phyloP scores from a whole-genome alignment of 2,797 vertebrate species.

The Bufotes viridis region DNA sequence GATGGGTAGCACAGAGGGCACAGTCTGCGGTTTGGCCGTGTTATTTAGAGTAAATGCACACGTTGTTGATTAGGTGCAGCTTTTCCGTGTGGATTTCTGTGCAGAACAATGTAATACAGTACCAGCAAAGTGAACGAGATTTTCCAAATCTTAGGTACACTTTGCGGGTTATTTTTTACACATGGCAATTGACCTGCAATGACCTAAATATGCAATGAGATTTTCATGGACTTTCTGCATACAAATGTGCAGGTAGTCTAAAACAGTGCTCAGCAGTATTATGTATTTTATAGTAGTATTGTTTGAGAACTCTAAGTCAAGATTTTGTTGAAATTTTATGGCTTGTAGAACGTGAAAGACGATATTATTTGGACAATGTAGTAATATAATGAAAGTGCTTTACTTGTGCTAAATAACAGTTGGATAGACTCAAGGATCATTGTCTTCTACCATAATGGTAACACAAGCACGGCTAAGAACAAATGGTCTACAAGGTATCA shows the following conservation, averaged over 20 bases:
- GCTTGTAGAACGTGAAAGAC: background rate
- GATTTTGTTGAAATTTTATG: background rate
- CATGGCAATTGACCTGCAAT: too few relatives aligned
- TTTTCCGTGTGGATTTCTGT: too few relatives aligned
- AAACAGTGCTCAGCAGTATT: background rate
- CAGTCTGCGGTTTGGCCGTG: background rate
- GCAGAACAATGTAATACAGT: too few relatives aligned
- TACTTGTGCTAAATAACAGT: background rate
- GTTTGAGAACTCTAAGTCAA: background rate
- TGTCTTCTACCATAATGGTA: too few relatives aligned
- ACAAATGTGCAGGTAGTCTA: too few relatives aligned
- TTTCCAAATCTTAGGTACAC: too few relatives aligned
- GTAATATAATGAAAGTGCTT: background rate
- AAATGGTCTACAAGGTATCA: background rate
- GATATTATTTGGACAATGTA: background rate
- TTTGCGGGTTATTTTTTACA: too few relatives aligned
- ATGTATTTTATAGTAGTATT: background rate
- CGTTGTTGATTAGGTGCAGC: too few relatives aligned
- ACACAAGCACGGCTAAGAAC: background rate
- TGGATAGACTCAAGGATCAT: background rate
- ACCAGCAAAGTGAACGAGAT: too few relatives aligned
- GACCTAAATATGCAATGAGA: too few relatives aligned
- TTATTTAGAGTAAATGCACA: background rate
- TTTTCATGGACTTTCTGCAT: too few relatives aligned
- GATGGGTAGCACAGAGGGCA: too few relatives aligned